Base-by-base conservation (phyloP, 53 echinoderm and acorn worm genomes). In the Echinarachnius parma region DNA sequence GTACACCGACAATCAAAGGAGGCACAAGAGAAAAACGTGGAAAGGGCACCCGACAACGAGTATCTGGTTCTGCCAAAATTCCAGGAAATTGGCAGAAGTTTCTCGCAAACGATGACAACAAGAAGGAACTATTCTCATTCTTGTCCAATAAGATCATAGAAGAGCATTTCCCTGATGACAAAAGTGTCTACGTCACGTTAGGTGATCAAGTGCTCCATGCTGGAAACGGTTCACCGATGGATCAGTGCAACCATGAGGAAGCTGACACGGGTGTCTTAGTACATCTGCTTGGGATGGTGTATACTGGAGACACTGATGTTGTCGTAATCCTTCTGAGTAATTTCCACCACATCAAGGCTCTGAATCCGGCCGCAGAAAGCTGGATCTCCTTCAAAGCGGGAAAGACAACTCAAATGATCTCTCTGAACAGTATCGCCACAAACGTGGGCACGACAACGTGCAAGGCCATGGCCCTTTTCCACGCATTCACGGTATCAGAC, bases 61-160 rank as follows among this genome's bases (percentile, higher is more conserved):
- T 77, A 27, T 30, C 18, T 45, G 48, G 19, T 26, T 47, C 77
- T 32, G 57, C 46, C 5, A 54, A 29, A 32, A 78, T 77, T 33
- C 83, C 78, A 77, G 52, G 69, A 34, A 78, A 83, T 60, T 77
- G 68, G 83, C 61, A 77, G 46, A 44, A 58, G 48, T 77, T 75
- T 45, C 75, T 64, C 18, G 59, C 67, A 31, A 24, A 52, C 27
- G 58, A 55, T 31, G 23, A 64, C 39, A 82, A 82, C 75, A 76
- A 82, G 76, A 77, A 66, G 33, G 63, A 74, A 53, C 54, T 83
- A 44, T 58, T 77, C 31, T 57, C 36, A 27, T 67, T 60, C 5
- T 34, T 46, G 28, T 69, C 67, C 29, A 42, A 83, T 26, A 48
- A 79, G 56, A 29, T 57, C 21, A 69, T 36, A 48, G 27, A 37